These are phyloP conservation scores for Lophotis ruficrista DNA, from an alignment of 2,113 vertebrate species.

Conservation along the genomic window DNA sequence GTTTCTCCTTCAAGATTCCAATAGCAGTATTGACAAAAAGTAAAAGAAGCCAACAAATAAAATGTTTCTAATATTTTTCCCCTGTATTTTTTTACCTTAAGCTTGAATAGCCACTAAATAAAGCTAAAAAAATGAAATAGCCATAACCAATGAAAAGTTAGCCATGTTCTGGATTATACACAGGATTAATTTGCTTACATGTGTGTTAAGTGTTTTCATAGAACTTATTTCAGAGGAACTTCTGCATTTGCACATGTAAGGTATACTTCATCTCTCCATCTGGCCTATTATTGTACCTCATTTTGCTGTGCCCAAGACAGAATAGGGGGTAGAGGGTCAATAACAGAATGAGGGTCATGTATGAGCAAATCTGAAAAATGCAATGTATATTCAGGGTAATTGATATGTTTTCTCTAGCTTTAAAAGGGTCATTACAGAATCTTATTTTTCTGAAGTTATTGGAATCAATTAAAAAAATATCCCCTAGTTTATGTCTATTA, in stretches of 20 bases:
- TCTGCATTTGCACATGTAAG: neutral
- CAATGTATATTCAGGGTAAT: neutral
- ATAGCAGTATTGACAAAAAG: neutral
- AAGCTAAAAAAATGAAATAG: neutral
- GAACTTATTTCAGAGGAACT: neutral
- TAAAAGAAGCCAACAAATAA: neutral
- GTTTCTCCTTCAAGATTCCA: neutral
- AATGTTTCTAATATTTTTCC: neutral
- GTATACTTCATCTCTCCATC: neutral
- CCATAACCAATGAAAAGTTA: neutral
- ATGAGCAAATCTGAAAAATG: neutral
- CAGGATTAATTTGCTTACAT: neutral
- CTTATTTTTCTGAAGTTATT: neutral
- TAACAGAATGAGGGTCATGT: rapidly evolving
- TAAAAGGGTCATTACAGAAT: neutral
- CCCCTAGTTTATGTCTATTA: neutral
- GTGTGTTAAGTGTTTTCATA: neutral
- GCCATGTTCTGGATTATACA: neutral
- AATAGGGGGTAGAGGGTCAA: no score
- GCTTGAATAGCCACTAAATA: neutral
- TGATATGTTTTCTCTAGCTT: neutral
- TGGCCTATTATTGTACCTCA: neutral
- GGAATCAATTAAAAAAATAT: neutral
- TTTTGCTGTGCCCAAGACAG: neutral
- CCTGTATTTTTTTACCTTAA: neutral